Evolutionary conservation across 1,140 invertebrate species (phyloP), one percentile per base, ranked within the genome.

Genomic region (Apis laboriosa): DNA sequence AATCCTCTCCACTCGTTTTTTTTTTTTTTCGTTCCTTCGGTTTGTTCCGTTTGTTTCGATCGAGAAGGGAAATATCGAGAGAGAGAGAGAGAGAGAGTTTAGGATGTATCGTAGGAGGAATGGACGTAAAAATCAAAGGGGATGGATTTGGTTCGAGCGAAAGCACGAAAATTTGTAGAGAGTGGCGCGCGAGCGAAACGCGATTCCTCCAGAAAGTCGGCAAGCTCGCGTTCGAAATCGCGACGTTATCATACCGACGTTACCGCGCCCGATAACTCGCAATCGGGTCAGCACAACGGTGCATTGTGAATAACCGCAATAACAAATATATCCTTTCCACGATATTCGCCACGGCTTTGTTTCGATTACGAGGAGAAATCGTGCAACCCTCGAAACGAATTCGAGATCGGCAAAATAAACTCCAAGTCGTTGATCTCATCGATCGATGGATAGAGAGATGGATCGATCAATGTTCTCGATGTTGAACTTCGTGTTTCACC

Each of bases 211-310:
- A 21, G 21, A 43, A 49, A 34, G 58, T 28, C 19, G 21, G 28
- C 15, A 13, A 21, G 21, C 21, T 67, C 73, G 61, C 73, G 61
- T 73, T 68, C 68, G 80, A 66, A 66, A 77, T 84, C 77, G 64
- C 55, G 64, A 49, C 49, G 72, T 88, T 88, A 88, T 88, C 87
- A 76, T 49, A 53, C 56, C 73, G 86, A n/a, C 83, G 34, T 85
- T 77, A 72, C 71, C 58, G 68, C 58, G 51, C 11, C 55, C 80
- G 87, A 88, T 88, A 88, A 88, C 58, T 76, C 78, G 80, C 79
- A 84, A 88, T 88, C 83, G 83, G 86, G 80, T 88, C 86, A 64
- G 66, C 73, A 88, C 87, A 88, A 88, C 84, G 86, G 68, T 80
- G 84, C 86, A 86, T 88, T 88, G 87, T 79, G 58, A 80, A 61